A percentile compares a stretch with the other conserved stretches of the same genome.
Conservation (phyloP, 2,797 vertebrate genomes). For the Anguilla marmorata region DNA sequence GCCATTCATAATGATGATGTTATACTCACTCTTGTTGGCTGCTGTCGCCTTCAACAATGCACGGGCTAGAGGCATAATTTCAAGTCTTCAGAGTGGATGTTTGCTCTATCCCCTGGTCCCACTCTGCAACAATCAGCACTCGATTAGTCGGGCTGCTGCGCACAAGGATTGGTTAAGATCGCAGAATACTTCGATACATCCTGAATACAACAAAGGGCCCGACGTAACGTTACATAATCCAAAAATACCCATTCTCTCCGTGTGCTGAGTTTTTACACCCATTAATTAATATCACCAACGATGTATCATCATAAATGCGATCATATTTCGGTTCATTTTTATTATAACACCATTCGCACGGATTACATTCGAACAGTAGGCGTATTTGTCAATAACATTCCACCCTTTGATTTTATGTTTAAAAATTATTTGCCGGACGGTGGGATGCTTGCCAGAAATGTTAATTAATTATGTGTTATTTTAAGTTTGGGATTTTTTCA, state of each 20-base stretch:
- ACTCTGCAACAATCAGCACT: constrained; percentile 18
- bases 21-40: constrained; percentile 57
- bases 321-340: background rate
- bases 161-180: constrained; percentile 5
- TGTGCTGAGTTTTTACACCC: background rate
- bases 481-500: no score
- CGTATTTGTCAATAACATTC: background rate
- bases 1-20: background rate
- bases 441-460: background rate
- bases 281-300: background rate
- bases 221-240: background rate
- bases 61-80: constrained; percentile 57
- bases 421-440: background rate
- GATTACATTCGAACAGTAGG: background rate
- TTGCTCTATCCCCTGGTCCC: background rate
- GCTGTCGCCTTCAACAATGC: constrained; percentile 51
- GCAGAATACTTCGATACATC: constrained; percentile 34
- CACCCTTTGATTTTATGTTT: background rate
- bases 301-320: background rate
- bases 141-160: constrained; percentile 38
- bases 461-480: background rate
- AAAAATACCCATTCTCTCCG: background rate
- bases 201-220: background rate
- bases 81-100: background rate
- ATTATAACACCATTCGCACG: background rate